Evolutionary conservation across 2,113 vertebrate species (phyloP).

Genomic region (Phalacrocorax aristotelis): DNA sequence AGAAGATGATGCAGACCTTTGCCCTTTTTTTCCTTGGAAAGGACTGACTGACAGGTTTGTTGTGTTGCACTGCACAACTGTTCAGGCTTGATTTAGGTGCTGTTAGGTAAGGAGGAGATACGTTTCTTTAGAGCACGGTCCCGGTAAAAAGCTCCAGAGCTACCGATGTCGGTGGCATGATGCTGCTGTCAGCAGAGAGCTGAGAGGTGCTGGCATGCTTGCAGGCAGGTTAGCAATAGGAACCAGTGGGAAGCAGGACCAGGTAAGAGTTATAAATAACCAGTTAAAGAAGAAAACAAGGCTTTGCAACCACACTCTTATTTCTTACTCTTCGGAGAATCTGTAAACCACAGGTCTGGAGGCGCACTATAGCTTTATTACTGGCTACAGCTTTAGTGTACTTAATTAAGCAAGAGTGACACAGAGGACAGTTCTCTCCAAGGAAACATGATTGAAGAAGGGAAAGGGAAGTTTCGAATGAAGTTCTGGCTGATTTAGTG

Average conservation of each 20-base stretch:
- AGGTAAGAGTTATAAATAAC: background rate
- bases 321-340: background rate
- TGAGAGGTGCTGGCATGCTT: background rate
- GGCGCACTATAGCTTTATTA: rapidly evolving
- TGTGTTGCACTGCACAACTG: background rate
- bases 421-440: background rate
- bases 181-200: rapidly evolving
- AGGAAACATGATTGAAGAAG: background rate
- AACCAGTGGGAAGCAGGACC: background rate
- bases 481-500: background rate
- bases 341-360: background rate
- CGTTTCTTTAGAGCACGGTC: too few species aligned
- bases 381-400: background rate
- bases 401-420: background rate
- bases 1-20: background rate
- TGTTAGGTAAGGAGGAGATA: rapidly evolving
- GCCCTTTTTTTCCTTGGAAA: background rate
- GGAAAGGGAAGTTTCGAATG: background rate
- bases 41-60: background rate
- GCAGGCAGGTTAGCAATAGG: rapidly evolving
- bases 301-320: background rate
- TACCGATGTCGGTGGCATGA: rapidly evolving
- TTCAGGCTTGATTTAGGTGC: background rate
- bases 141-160: background rate
- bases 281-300: background rate